Evolutionary conservation across 2,888 invertebrate genomes (phyloP), one percentile per base, ranked within the genome.

Genomic region (Branchipolynoe longqiensis): DNA sequence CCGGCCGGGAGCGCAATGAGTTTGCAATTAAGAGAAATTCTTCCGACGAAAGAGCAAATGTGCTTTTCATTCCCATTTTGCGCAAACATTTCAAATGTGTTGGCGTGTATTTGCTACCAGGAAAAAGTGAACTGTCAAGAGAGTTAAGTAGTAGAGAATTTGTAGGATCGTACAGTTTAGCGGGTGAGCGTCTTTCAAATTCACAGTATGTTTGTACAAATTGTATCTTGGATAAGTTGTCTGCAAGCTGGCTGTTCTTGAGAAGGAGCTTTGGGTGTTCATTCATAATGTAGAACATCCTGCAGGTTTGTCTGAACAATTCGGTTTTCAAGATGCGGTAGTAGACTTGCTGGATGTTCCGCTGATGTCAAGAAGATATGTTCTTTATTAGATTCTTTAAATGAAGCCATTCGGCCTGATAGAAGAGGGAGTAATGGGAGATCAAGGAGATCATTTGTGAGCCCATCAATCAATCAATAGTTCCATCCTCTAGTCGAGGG

Each of bases 241-340:
- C 31, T 28, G 0, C 84, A 69, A 31, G 85, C 86, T 33, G 59
- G 38, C 31, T 90, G 85, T 8, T 25, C 58, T 14, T 40, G 31
- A 81, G 86, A 86, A 25, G 81, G 3, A 62, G 12, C 3, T 62
- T 62, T 31, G 14, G 85, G 22, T 36, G 86, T 83, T 54, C 48
- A 36, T 31, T 86, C 64, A 81, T 86, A 87, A 85, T 90, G 85
- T 33, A 85, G 62, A 0, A 90, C 84, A 8, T 88, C 85, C 25
- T 78, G 48, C 12, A 78, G 48, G 40, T 78, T 28, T 4, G 28
- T 38, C 18, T 62, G 33, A 22, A 78, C 18, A 25, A 78, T 25
- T 31, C 41, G 25, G 28, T 78, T 12, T 41, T 78, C 25, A 40
- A 78, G 48, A 0, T 6, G 6, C 2, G 78, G 78, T 18, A 78